Percentiles rank a stretch among this genome's conserved stretches.
Conservation (phyloP, 2,797 vertebrate genomes). For the Pseudomugil gertrudae region DNA sequence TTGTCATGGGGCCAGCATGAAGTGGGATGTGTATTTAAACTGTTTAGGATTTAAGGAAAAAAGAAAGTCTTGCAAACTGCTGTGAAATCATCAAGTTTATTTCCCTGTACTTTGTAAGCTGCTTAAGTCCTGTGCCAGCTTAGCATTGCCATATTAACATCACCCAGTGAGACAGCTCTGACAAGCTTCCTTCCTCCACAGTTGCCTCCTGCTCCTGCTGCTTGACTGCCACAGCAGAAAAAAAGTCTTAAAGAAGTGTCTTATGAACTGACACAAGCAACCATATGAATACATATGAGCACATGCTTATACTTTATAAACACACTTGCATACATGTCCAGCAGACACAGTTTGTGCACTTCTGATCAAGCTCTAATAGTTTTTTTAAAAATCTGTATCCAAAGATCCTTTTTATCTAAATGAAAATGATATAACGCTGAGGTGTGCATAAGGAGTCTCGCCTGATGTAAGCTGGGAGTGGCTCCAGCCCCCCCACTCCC, state of each 20-base stretch:
- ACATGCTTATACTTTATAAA: conserved; percentile 34
- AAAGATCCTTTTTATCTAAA: conserved; percentile 25
- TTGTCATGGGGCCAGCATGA: conserved; percentile 72
- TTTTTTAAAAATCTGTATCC: conserved; percentile 40
- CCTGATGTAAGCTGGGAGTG: no score
- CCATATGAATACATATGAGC: conserved; percentile 45
- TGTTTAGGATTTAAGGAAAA: conserved; percentile 76
- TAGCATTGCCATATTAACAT: conserved; percentile 87
- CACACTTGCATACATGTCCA: conserved; percentile 45
- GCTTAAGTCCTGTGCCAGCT: conserved; percentile 86
- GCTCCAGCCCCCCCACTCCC: no score
- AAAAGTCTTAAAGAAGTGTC: conserved; percentile 33
- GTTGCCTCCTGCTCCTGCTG: conserved; percentile 62
- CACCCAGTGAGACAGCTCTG: conserved; percentile 83
- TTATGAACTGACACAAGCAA: conserved; percentile 58
- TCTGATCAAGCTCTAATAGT: conserved; percentile 52
- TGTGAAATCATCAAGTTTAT: conserved; percentile 86
- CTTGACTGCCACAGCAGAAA: conserved; percentile 62
- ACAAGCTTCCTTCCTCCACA: conserved; percentile 81
- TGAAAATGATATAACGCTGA: conserved; percentile 20
- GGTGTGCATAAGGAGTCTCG: conserved; percentile 31
- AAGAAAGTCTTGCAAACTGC: conserved; percentile 80
- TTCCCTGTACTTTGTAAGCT: conserved; percentile 85
- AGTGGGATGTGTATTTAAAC: conserved; percentile 80
- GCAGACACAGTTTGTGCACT: conserved; percentile 34